Percentiles rank a stretch among this genome's conserved stretches.
Conservation (phyloP, 35 echinoderm and acorn worm genomes). For the Heliocidaris tuberculata region DNA sequence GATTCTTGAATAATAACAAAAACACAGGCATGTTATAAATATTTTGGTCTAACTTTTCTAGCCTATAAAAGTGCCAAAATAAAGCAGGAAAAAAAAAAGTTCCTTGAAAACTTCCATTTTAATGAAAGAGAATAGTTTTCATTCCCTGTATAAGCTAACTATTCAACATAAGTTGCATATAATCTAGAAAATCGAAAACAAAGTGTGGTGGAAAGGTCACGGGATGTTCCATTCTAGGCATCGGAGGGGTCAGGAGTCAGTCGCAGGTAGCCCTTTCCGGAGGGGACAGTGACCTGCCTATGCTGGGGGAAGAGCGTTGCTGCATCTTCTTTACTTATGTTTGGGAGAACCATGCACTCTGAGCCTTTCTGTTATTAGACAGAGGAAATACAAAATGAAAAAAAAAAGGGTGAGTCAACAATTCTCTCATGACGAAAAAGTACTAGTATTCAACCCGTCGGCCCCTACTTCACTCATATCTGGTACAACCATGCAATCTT, state of each 20-base stretch:
- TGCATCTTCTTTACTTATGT: conserved; percentile 69
- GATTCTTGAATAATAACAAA: not conserved
- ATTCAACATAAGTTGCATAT: not conserved
- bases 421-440: not conserved
- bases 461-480: too few species aligned
- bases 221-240: not conserved
- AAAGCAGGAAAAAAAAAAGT: not conserved
- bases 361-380: conserved; percentile 59
- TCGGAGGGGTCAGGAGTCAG: conserved; percentile 77
- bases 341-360: conserved; percentile 86
- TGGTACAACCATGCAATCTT: too few species aligned
- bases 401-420: not conserved
- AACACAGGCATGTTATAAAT: not conserved
- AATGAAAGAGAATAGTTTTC: not conserved
- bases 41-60: not conserved
- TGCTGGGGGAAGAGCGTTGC: conserved; percentile 79
- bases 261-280: conserved; percentile 79
- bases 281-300: conserved; percentile 59
- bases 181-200: not conserved
- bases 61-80: not conserved
- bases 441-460: too few species aligned
- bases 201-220: not conserved
- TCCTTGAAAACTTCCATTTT: not conserved
- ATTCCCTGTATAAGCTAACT: not conserved
- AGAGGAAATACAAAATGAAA: not conserved